Percentiles rank a stretch among this genome's conserved stretches.
These are phyloP conservation scores for Xanthia icteritia DNA, from an alignment of 2,888 invertebrate species.

Conservation along the genomic window DNA sequence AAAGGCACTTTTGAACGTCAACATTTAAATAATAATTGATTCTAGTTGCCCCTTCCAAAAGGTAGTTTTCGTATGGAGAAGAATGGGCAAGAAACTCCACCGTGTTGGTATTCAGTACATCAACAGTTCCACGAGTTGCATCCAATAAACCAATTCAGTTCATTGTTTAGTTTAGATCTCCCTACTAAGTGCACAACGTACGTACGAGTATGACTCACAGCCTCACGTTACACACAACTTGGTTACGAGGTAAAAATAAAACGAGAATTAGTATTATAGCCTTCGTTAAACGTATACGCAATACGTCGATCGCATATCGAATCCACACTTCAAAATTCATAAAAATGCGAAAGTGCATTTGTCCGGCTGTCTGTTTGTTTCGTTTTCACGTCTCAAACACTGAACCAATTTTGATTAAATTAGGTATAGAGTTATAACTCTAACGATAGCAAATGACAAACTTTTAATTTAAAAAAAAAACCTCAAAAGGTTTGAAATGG, in stretches of 20 bases:
- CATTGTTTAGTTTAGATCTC: constrained; percentile 45
- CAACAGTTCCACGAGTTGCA: constrained; percentile 8
- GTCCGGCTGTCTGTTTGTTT: background rate
- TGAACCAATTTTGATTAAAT: background rate
- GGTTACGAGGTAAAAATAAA: constrained; percentile 42
- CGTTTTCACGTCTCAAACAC: background rate
- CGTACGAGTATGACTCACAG: constrained; percentile 46
- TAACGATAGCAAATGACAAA: background rate
- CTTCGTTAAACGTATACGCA: constrained; percentile 22
- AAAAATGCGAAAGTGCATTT: constrained; percentile 13
- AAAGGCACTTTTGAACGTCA: no score
- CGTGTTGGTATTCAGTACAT: background rate
- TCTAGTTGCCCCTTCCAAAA: no score
- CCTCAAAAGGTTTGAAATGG: background rate
- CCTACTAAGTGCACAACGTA: constrained; percentile 24
- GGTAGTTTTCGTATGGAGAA: no score
- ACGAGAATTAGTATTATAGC: constrained; percentile 32
- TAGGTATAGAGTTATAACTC: background rate
- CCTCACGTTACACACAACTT: constrained; percentile 17
- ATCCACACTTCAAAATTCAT: constrained; percentile 1
- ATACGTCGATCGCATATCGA: constrained; percentile 20
- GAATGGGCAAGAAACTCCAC: no score
- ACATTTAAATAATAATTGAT: no score
- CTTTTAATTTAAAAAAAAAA: background rate
- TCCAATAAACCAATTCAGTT: constrained; percentile 23